Percentiles rank a stretch among this genome's conserved stretches.
Conservation (phyloP, 2,888 invertebrate species). For the Cantharis rufa region DNA sequence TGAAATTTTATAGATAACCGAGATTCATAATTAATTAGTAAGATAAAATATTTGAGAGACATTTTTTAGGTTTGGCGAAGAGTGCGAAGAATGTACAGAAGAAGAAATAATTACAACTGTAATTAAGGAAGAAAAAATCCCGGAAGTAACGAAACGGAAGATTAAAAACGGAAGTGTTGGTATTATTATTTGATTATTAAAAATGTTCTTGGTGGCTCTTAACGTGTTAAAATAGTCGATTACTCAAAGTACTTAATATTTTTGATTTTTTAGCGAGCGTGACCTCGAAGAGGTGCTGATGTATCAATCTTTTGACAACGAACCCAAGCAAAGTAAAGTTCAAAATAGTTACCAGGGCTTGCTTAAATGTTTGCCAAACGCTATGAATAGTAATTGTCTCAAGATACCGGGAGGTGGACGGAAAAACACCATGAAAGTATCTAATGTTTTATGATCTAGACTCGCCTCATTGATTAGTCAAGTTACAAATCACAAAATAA, state of each 20-base stretch:
- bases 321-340: conserved; percentile 33
- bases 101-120: not conserved
- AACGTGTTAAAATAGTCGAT: not conserved
- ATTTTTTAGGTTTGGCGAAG: not conserved
- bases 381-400: conserved; percentile 34
- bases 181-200: not conserved
- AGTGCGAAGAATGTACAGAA: not conserved
- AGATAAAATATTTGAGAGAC: not conserved
- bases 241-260: not conserved
- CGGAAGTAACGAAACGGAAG: not conserved
- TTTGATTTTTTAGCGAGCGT: conserved; percentile 62
- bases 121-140: not conserved
- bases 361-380: conserved; percentile 50
- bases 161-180: not conserved
- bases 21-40: not conserved
- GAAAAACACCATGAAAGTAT: conserved; percentile 34
- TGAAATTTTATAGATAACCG: not conserved
- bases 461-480: not conserved
- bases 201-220: not conserved
- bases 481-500: not conserved
- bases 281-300: conserved; percentile 75
- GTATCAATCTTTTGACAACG: conserved; percentile 48
- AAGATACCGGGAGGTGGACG: conserved; percentile 25
- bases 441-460: conserved; percentile 5
- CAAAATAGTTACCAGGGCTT: conserved; percentile 46